These are phyloP conservation scores for Spodoptera picta DNA, from an alignment of 2,888 invertebrate species.

Conservation along the genomic window DNA sequence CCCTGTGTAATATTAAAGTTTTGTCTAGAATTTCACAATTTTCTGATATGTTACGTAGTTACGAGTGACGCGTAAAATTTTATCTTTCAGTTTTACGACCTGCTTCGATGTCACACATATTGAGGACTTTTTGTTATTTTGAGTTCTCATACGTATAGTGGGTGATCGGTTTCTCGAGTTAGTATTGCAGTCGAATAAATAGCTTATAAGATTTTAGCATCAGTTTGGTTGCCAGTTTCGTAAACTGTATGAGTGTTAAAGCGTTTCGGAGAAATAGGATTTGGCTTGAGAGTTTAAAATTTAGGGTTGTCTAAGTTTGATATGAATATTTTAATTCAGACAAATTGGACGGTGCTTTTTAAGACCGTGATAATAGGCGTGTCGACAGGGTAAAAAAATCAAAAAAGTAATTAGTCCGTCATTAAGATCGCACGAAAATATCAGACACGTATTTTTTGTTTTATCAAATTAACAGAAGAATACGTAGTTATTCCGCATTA, in stretches of 20 bases:
- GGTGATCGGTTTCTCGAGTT: conserved; percentile 20
- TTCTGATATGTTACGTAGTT: conserved; percentile 32
- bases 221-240: not conserved
- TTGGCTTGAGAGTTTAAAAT: not conserved
- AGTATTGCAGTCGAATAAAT: conserved; percentile 14
- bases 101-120: conserved; percentile 37
- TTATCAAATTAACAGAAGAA: too few species aligned
- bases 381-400: too few species aligned
- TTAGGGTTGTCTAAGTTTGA: not conserved
- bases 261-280: not conserved
- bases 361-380: not conserved
- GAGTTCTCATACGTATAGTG: conserved; percentile 22
- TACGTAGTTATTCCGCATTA: too few species aligned
- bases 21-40: conserved; percentile 54
- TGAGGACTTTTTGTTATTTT: conserved; percentile 22
- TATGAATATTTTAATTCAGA: not conserved
- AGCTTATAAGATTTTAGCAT: conserved; percentile 4
- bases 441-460: too few species aligned
- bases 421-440: too few species aligned
- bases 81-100: conserved; percentile 54
- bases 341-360: not conserved
- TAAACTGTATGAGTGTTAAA: conserved; percentile 1
- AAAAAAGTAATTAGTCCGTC: too few species aligned
- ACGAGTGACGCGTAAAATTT: conserved; percentile 50
- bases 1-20: conserved; percentile 53